A percentile compares a stretch with the other conserved stretches of the same genome.
phyloP scores from a whole-genome alignment of 2,797 vertebrate species.

The Amblyopsis hoosieri region DNA sequence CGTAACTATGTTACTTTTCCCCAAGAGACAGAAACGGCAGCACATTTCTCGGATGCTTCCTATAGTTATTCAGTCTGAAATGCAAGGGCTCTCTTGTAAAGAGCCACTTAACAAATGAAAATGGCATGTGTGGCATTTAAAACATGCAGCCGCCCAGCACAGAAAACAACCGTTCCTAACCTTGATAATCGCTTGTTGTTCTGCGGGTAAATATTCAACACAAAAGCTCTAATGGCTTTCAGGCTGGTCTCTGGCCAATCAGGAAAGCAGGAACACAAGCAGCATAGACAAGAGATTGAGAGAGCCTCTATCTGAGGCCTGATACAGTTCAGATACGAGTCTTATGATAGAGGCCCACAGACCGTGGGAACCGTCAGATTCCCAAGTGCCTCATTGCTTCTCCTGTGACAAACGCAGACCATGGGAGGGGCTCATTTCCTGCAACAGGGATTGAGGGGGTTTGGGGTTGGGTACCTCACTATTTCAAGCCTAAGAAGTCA shows the following conservation, averaged over 20 bases:
- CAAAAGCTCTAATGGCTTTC: background rate
- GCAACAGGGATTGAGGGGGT: slow-evolving; percentile 15
- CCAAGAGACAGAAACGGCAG: background rate
- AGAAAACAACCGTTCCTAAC: slow-evolving; percentile 1
- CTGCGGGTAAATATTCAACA: slow-evolving; percentile 41
- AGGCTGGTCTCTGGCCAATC: background rate
- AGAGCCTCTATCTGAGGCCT: slow-evolving; percentile 23
- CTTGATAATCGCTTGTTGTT: slow-evolving; percentile 14
- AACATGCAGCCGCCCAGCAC: slow-evolving; percentile 10
- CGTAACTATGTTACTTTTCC: slow-evolving; percentile 1
- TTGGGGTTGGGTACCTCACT: slow-evolving; percentile 20
- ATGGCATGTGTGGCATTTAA: slow-evolving; percentile 35
- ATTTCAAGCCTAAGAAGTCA: slow-evolving; percentile 53
- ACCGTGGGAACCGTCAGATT: slow-evolving; percentile 67
- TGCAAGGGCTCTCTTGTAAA: slow-evolving; percentile 28
- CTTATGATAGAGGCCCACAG: slow-evolving; percentile 40
- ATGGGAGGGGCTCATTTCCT: slow-evolving; percentile 66
- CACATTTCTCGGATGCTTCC: slow-evolving; percentile 5
- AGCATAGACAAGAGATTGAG: background rate
- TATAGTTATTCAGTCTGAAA: slow-evolving; percentile 25
- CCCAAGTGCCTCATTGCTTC: slow-evolving; percentile 59
- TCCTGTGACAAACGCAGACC: slow-evolving; percentile 58
- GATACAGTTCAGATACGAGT: slow-evolving; percentile 36
- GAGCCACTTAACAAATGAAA: slow-evolving; percentile 32
- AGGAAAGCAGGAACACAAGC: background rate